These are phyloP conservation scores for Tautogolabrus adspersus DNA, from an alignment of 2,113 vertebrate species.

Conservation along the genomic window DNA sequence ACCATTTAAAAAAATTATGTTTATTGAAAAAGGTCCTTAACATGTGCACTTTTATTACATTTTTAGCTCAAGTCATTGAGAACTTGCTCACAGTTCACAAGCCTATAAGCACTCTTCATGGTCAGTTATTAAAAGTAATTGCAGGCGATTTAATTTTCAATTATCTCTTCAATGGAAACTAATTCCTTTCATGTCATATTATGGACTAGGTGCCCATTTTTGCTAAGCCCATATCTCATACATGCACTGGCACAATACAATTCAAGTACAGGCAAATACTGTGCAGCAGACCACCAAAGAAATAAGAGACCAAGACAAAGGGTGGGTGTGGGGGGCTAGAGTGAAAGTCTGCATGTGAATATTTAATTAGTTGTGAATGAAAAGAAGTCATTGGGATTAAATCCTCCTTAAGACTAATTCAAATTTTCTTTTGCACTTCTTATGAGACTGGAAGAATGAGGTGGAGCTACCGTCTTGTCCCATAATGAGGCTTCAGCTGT, in stretches of 20 bases:
- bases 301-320: conserved; percentile 28
- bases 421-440: conserved; percentile 51
- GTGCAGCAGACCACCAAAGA: conserved; percentile 38
- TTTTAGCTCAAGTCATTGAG: conserved; percentile 14
- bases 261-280: conserved; percentile 29
- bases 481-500: conserved; percentile 46
- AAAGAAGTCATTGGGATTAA: conserved; percentile 71
- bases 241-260: conserved; percentile 45
- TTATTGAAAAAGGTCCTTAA: background rate
- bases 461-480: conserved; percentile 31
- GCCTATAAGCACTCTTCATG: conserved; percentile 16
- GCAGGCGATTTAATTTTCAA: conserved; percentile 59
- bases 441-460: conserved; percentile 27
- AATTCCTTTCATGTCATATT: conserved; percentile 47
- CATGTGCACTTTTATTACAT: background rate
- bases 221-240: conserved; percentile 54
- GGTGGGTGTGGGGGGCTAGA: background rate
- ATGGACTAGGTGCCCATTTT: conserved; percentile 42
- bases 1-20: too few species aligned
- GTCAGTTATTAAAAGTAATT: conserved; percentile 51
- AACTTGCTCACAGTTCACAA: conserved; percentile 31
- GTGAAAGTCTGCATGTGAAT: conserved; percentile 52
- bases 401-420: conserved; percentile 58
- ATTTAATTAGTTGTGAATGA: conserved; percentile 72
- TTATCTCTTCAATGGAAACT: conserved; percentile 53